Evolutionary conservation across 2,888 invertebrate genomes (phyloP).

Genomic region (Nomada goodeniana): DNA sequence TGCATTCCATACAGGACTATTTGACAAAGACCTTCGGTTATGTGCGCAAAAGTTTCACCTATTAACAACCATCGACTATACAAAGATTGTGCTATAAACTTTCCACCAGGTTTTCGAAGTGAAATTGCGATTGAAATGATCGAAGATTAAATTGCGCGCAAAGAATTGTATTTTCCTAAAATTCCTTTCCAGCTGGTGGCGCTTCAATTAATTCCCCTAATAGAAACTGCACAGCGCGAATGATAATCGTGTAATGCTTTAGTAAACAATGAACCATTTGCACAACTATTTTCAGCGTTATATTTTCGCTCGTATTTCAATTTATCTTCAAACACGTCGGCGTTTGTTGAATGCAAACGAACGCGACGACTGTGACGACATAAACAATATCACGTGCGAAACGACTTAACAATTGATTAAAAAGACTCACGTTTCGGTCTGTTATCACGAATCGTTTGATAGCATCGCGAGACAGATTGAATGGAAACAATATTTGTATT

Average conservation of each 20-base stretch:
- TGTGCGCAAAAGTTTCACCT: too few relatives aligned
- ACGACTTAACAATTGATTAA: conserved; percentile 19
- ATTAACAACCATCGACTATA: too few relatives aligned
- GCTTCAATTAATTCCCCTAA: background rate
- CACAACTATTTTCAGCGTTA: background rate
- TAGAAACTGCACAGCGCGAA: too few relatives aligned
- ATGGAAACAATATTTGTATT: conserved; percentile 22
- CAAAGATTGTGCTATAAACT: too few relatives aligned
- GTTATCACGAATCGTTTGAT: conserved; percentile 43
- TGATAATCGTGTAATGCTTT: background rate
- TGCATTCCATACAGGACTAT: too few relatives aligned
- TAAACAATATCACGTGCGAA: conserved; percentile 44
- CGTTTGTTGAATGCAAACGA: background rate
- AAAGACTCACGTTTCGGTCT: conserved; percentile 29
- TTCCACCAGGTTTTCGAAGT: too few relatives aligned
- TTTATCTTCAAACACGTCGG: background rate
- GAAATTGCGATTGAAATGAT: too few relatives aligned
- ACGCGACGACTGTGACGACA: background rate
- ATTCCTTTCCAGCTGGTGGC: too few relatives aligned
- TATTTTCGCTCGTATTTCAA: background rate
- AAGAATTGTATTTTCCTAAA: too few relatives aligned
- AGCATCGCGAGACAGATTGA: conserved; percentile 24
- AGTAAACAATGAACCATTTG: background rate
- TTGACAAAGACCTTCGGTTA: too few relatives aligned
- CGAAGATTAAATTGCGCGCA: too few relatives aligned